These are phyloP conservation scores for Tenrec ecaudatus DNA, from an alignment of 2,113 vertebrate genomes.

Conservation along the genomic window DNA sequence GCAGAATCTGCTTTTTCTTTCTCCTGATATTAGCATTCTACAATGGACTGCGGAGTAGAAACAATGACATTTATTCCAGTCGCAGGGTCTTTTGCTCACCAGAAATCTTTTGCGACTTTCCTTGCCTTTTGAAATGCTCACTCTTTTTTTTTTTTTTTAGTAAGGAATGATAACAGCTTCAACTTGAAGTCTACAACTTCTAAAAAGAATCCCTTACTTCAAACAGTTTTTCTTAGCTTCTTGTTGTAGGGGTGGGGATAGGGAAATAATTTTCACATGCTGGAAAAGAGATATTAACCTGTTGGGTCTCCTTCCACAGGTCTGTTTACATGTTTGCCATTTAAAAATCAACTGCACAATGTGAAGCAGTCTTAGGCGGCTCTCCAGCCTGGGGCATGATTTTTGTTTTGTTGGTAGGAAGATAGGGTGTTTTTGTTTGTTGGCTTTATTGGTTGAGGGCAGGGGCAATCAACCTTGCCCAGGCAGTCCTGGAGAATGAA, in stretches of 20 bases:
- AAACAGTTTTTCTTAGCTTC: constrained; percentile 18
- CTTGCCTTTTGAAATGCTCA: constrained; percentile 46
- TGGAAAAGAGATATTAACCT: constrained; percentile 30
- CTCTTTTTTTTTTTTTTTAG: neutral
- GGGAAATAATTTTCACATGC: constrained; percentile 12
- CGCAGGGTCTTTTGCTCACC: constrained; percentile 28
- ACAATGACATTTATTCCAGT: constrained; percentile 44
- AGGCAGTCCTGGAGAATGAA: neutral
- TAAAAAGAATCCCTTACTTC: constrained; percentile 35
- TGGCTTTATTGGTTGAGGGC: neutral
- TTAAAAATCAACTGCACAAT: constrained; percentile 12
- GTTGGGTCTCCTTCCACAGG: neutral
- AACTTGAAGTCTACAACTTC: neutral
- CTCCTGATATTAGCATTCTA: constrained; percentile 46
- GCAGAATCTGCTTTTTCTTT: constrained; percentile 58
- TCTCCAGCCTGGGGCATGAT: neutral
- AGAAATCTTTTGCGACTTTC: constrained; percentile 4
- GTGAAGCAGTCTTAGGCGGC: constrained; percentile 13
- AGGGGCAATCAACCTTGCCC: neutral
- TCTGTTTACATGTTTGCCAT: neutral
- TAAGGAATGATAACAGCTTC: constrained; percentile 49
- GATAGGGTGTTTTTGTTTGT: too few species aligned
- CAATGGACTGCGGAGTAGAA: constrained; percentile 22
- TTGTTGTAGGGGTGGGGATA: neutral
- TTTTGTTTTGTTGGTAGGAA: neutral